Evolutionary conservation across 2,888 invertebrate species (phyloP).

Genomic region (Machimus atricapillus): DNA sequence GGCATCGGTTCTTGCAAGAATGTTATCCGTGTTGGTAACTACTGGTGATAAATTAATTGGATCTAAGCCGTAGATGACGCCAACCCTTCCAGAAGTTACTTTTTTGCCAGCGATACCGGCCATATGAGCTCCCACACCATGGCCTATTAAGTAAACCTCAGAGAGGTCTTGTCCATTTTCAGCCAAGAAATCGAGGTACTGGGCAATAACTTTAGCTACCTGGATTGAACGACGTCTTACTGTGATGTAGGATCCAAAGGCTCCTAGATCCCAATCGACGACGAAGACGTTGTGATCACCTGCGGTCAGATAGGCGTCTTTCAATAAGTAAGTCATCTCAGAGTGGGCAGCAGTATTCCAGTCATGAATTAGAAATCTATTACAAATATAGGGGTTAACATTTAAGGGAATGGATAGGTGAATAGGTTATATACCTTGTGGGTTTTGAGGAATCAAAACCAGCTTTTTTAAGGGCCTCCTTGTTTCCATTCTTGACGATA

Average conservation of each 20-base stretch:
- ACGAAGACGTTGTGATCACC: slow-evolving; percentile 69
- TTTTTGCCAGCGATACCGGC: slow-evolving; percentile 67
- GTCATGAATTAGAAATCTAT: slow-evolving; percentile 64
- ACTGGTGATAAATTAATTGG: slow-evolving; percentile 65
- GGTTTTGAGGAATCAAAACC: slow-evolving; percentile 49
- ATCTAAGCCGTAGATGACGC: slow-evolving; percentile 66
- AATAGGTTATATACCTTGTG: slow-evolving; percentile 46
- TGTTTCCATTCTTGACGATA: slow-evolving; percentile 45
- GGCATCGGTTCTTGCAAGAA: slow-evolving; percentile 72
- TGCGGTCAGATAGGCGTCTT: slow-evolving; percentile 65
- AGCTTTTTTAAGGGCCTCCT: slow-evolving; percentile 45
- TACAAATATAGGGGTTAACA: neutral
- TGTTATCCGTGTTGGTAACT: slow-evolving; percentile 59
- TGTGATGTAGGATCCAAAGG: slow-evolving; percentile 57
- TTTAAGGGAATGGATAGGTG: neutral
- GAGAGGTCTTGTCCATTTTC: slow-evolving; percentile 63
- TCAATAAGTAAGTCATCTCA: slow-evolving; percentile 49
- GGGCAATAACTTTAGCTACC: slow-evolving; percentile 66
- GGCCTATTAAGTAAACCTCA: slow-evolving; percentile 61
- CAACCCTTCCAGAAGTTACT: slow-evolving; percentile 54
- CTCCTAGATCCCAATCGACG: slow-evolving; percentile 64
- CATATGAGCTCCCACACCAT: slow-evolving; percentile 69
- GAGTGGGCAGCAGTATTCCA: slow-evolving; percentile 67
- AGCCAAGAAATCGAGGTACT: slow-evolving; percentile 71
- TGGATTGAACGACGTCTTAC: slow-evolving; percentile 61